These are phyloP conservation scores for Drosophila nr. medialis DNA, from an alignment of 2,888 invertebrate species.

Conservation along the genomic window DNA sequence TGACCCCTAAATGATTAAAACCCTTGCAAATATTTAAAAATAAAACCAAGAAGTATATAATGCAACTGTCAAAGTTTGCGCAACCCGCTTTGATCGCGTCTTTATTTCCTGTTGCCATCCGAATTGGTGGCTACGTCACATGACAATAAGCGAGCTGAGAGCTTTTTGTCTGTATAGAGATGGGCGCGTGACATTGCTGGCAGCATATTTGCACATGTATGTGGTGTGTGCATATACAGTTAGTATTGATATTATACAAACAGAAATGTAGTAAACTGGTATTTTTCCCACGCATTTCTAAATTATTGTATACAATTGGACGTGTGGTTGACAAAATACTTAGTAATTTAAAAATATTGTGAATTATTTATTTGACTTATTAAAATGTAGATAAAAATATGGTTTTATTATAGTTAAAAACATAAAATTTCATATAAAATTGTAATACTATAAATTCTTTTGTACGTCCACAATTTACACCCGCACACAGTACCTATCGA, in stretches of 20 bases:
- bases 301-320: neutral
- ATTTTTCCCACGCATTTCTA: neutral
- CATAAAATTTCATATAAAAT: neutral
- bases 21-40: slow-evolving; percentile 12
- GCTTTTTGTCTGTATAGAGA: slow-evolving; percentile 17
- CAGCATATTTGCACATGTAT: no score
- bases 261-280: neutral
- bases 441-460: neutral
- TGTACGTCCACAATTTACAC: neutral
- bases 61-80: neutral
- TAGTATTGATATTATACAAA: neutral
- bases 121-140: slow-evolving; percentile 27
- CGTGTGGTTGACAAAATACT: neutral
- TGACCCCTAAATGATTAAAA: slow-evolving; percentile 42
- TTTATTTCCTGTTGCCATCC: slow-evolving; percentile 46
- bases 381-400: neutral
- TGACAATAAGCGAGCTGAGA: slow-evolving; percentile 6
- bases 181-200: slow-evolving; percentile 11
- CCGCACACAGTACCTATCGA: neutral
- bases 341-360: neutral
- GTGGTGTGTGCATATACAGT: neutral
- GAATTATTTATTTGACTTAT: neutral
- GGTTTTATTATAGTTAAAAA: neutral
- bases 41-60: slow-evolving; percentile 17
- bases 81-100: slow-evolving; percentile 36